Evolutionary conservation across 2,113 vertebrate genomes (phyloP), one percentile per base, ranked within the genome.

Genomic region (Poecilia latipinna): DNA sequence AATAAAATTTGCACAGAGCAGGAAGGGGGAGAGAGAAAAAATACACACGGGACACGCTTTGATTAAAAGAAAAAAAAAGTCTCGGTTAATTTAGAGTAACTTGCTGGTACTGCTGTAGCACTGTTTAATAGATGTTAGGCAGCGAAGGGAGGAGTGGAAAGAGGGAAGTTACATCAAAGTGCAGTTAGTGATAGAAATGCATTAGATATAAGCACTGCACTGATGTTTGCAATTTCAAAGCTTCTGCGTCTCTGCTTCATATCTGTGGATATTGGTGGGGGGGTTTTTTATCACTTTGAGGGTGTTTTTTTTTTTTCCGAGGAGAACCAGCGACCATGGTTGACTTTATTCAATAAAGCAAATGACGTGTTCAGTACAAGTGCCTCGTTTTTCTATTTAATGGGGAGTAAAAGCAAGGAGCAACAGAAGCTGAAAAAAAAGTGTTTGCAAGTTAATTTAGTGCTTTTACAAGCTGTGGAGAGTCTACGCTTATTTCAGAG

Each of bases 171-270:
- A 74, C 88, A 87, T 91, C 85, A 86, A 89, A 86, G 88, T 82
- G 67, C 79, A 75, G 82, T 65, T 83, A 85, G 73, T 73, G 79
- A 82, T 85, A 68, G 84, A 75, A 86, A 90, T 74, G 82, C 81
- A 80, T 83, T 72, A 85, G 87, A 86, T 78, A 80, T 74, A 82
- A 85, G 83, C 72, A 22, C 60, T 44, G 48, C 66, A 78, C 74
- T 76, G 71, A 90, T 85, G 78, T 86, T 86, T 69, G 72, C 68
- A 72, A 84, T 86, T 87, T 88, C 84, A 90, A 88, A 89, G 87
- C 76, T 54, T 68, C 11, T 1, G 73, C 44, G 29, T 71, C 67
- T 74, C 60, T 57, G 24, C 79, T 67, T 73, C 74, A 68, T 74
- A 69, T 81, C 80, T 75, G 39, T 71, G 68, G 63, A 81, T 88